Evolutionary conservation across 2,113 vertebrate genomes (phyloP).

Genomic region (Psilopsiagon aymara): DNA sequence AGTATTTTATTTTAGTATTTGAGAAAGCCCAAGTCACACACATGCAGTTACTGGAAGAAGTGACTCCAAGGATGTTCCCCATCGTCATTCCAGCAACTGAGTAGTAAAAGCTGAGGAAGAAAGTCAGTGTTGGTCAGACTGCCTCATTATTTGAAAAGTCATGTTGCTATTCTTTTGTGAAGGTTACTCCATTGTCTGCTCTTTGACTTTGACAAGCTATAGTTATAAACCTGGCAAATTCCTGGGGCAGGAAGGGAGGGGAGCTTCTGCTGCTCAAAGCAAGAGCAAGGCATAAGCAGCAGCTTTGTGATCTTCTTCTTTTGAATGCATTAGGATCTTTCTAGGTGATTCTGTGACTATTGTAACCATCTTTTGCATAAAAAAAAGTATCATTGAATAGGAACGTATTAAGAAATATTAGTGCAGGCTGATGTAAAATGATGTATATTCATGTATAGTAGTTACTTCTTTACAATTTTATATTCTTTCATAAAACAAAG

Average conservation of each 20-base stretch:
- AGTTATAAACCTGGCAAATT: neutral
- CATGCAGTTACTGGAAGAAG: rapidly evolving
- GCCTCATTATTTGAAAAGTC: neutral
- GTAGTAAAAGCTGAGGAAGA: neutral
- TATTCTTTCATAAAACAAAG: neutral
- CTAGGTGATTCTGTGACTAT: rapidly evolving
- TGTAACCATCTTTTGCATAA: neutral
- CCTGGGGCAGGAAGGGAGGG: neutral
- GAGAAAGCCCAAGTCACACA: neutral
- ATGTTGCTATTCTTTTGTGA: neutral
- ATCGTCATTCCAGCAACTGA: neutral
- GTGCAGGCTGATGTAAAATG: neutral
- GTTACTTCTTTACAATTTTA: neutral
- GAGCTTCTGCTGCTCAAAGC: neutral
- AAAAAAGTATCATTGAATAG: neutral
- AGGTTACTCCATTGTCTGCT: neutral
- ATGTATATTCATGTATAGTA: neutral
- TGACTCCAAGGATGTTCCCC: neutral
- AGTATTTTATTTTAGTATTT: neutral
- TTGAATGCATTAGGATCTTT: neutral
- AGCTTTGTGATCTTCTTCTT: neutral
- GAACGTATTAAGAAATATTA: rapidly evolving
- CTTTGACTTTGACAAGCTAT: rapidly evolving
- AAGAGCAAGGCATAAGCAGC: neutral
- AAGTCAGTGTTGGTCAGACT: neutral